These are phyloP conservation scores for Botia kubotai DNA, from an alignment of 2,797 vertebrate species.

Conservation along the genomic window DNA sequence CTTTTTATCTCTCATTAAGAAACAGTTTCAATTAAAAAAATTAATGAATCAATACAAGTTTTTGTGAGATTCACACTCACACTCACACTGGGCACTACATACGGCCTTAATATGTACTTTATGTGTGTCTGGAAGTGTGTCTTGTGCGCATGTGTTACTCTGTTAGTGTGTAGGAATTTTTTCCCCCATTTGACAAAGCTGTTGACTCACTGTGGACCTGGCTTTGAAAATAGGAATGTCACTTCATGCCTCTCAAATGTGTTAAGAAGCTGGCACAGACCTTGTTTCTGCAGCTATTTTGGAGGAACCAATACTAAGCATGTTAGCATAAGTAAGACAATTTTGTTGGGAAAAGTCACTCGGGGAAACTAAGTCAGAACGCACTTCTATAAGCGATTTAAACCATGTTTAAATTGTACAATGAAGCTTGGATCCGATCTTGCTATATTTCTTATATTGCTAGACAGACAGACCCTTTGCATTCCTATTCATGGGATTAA, in stretches of 20 bases:
- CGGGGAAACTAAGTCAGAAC: constrained; percentile 75
- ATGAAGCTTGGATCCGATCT: constrained; percentile 68
- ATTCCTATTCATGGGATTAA: constrained; percentile 72
- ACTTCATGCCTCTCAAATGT: constrained; percentile 65
- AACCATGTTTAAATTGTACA: constrained; percentile 72
- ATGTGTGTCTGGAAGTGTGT: neutral
- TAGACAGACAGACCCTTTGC: constrained; percentile 65
- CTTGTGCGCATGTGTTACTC: neutral
- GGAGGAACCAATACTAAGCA: constrained; percentile 74
- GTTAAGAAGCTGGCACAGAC: constrained; percentile 67
- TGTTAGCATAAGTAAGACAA: constrained; percentile 73
- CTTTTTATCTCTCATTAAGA: too few species aligned
- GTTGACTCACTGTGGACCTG: constrained; percentile 58
- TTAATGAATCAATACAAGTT: too few species aligned
- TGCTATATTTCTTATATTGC: constrained; percentile 61
- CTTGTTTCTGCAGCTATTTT: constrained; percentile 75
- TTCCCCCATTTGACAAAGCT: constrained; percentile 48
- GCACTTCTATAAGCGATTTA: constrained; percentile 66
- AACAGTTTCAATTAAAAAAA: too few species aligned
- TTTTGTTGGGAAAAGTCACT: constrained; percentile 70
- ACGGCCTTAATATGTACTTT: neutral
- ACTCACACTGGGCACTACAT: neutral
- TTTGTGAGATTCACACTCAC: neutral
- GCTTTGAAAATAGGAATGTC: constrained; percentile 71
- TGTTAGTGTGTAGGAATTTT: constrained; percentile 13